Evolutionary conservation across 35 echinoderm and acorn worm species (phyloP).

Genomic region (Ophioderma brevispina): DNA sequence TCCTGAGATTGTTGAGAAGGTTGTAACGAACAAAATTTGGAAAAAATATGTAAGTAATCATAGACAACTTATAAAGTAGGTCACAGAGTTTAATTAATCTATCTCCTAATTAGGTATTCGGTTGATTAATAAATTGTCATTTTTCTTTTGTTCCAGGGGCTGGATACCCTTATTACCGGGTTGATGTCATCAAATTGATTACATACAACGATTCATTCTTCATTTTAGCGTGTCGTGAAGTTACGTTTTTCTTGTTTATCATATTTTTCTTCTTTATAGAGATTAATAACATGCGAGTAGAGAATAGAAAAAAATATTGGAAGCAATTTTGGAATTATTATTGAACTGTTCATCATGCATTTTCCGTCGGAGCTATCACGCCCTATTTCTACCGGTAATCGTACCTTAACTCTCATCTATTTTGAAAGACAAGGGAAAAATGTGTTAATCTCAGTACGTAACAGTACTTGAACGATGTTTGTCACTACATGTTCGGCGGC

Average conservation of each 20-base stretch:
- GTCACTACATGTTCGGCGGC: conserved; percentile 82
- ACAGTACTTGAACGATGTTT: conserved; percentile 87
- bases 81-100: too few species aligned
- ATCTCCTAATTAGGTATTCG: too few species aligned
- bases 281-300: conserved; percentile 53
- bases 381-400: conserved; percentile 84
- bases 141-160: conserved; percentile 35
- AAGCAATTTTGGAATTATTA: conserved; percentile 84
- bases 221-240: conserved; percentile 65
- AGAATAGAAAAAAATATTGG: conserved; percentile 51
- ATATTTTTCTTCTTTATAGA: conserved; percentile 85
- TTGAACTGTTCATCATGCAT: conserved; percentile 69
- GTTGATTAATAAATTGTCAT: too few species aligned
- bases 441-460: conserved; percentile 89
- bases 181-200: conserved; percentile 74
- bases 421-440: conserved; percentile 1
- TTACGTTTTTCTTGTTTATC: conserved; percentile 85
- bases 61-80: too few species aligned
- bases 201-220: conserved; percentile 61
- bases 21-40: too few species aligned
- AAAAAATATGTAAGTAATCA: too few species aligned
- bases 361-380: conserved; percentile 67
- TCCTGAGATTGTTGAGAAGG: too few species aligned
- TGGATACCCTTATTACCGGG: conserved; percentile 34
- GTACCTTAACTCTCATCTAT: conserved; percentile 61